Evolutionary conservation across 1,140 invertebrate genomes (phyloP), one percentile per base, ranked within the genome.

Genomic region (Samia ricini): DNA sequence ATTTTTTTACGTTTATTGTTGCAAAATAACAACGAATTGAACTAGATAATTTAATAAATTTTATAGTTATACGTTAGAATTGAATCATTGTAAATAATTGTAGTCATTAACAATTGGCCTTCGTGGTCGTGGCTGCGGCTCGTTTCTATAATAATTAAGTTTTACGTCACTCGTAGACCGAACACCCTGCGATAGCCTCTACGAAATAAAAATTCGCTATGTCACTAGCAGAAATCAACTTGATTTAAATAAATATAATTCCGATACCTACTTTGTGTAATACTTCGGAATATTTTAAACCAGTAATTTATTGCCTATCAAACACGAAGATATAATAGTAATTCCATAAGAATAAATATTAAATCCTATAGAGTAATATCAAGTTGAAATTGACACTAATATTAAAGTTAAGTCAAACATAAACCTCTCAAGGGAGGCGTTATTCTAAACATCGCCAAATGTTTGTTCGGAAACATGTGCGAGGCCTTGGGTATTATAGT

Each of bases 91-190:
- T 74, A 75, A 85, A 87, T 85, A 82, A 89, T 86, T 85, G 81
- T 74, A 77, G 72, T 81, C 73, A 78, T 85, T 83, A 80, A 80
- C 65, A 18, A 74, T 69, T 64, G 81, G 76, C 82, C 82, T 86
- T 85, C 82, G 75, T 78, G 76, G 73, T 71, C 71, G 77, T 76
- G 75, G 77, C 71, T 78, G 77, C 74, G 68, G 72, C 72, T 71
- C 79, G 79, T 77, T 85, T 79, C 77, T 85, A 83, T 89, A 89
- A 42, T 42, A 42, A 89, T 88, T 85, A 88, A 85, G 77, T 85
- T 88, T 85, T 86, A 77, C 87, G 83, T 89, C 86, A 89, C 77
- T 78, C 80, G 74, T 81, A 71, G 73, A 82, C 69, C 77, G 79
- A 79, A 78, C 85, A 82, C 85, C 84, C 79, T 66, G 73, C 76